phyloP scores from a whole-genome alignment of 2,888 invertebrate species.

The Petrolisthes manimaculis region DNA sequence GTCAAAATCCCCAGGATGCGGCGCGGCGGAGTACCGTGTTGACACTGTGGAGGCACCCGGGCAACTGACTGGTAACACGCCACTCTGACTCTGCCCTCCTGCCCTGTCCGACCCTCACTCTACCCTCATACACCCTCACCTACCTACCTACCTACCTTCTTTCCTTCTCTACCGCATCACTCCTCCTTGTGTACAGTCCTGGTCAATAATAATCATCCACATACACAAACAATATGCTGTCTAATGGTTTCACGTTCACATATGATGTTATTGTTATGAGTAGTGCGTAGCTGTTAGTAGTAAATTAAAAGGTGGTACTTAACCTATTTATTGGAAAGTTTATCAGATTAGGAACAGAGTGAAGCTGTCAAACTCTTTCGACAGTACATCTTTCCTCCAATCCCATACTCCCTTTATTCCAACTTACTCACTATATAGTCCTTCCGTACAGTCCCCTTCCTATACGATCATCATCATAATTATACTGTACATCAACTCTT shows the following conservation, averaged over 20 bases:
- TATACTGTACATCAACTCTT: background rate
- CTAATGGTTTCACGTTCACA: no score
- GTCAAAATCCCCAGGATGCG: slow-evolving; percentile 45
- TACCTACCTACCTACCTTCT: background rate
- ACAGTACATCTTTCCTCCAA: background rate
- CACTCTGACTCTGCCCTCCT: background rate
- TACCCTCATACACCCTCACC: background rate
- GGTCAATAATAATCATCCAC: no score
- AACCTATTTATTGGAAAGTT: no score
- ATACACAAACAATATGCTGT: no score
- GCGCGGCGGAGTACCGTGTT: slow-evolving; percentile 16
- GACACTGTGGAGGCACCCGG: slow-evolving; percentile 39
- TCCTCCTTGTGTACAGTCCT: background rate
- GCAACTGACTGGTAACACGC: slow-evolving; percentile 33
- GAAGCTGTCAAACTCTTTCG: background rate
- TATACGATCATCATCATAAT: background rate
- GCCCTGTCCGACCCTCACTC: background rate
- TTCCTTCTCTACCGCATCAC: no score
- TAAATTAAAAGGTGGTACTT: no score
- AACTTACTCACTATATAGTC: background rate
- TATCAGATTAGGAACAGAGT: no score
- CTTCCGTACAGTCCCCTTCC: background rate
- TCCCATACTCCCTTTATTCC: background rate
- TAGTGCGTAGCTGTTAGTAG: no score
- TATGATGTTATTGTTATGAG: no score